Percentiles rank a stretch among this genome's conserved stretches.
These are phyloP conservation scores for Noctua comes DNA, from an alignment of 2,888 invertebrate species.

Conservation along the genomic window DNA sequence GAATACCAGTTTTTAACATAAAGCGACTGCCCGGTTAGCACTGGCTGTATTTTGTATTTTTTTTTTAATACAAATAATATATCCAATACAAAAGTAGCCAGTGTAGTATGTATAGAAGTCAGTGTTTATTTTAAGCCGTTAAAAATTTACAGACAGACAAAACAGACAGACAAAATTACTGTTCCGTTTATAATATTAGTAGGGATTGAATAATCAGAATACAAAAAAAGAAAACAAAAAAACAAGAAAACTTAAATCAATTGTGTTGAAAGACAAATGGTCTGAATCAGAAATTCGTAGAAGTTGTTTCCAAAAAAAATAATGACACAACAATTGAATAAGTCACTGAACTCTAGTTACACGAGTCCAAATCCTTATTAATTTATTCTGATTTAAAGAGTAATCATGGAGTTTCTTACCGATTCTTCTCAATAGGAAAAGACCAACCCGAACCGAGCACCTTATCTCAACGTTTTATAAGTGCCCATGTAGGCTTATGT, in stretches of 20 bases:
- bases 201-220: neutral
- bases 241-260: too few species aligned
- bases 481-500: too few species aligned
- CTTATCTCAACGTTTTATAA: too few species aligned
- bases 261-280: constrained; percentile 7
- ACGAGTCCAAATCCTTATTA: constrained; percentile 27
- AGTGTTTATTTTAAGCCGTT: neutral
- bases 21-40: neutral
- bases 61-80: too few species aligned
- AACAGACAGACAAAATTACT: neutral
- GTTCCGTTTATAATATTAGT: neutral
- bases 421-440: too few species aligned
- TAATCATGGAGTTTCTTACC: too few species aligned
- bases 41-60: too few species aligned
- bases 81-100: too few species aligned
- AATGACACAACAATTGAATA: constrained; percentile 15
- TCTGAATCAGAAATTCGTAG: constrained; percentile 25
- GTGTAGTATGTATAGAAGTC: too few species aligned
- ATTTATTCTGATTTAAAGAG: neutral
- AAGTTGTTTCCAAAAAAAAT: constrained; percentile 6
- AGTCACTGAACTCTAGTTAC: constrained; percentile 41
- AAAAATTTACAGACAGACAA: too few species aligned
- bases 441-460: neutral
- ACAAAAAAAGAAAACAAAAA: too few species aligned
- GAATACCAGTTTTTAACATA: neutral